Evolutionary conservation across 2,888 invertebrate genomes (phyloP).

Genomic region (Griposia aprilina): DNA sequence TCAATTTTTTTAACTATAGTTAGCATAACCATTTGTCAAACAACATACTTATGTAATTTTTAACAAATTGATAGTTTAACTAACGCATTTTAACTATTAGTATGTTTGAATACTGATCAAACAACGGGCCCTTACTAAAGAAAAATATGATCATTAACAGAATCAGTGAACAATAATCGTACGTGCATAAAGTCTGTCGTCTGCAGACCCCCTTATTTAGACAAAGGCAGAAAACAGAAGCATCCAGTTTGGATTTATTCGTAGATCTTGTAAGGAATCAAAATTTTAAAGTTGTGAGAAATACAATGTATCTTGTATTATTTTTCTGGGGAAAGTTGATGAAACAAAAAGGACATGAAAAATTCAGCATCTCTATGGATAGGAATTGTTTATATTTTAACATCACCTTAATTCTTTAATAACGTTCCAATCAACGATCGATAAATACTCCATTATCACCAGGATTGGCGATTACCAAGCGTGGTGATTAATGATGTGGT

Average conservation of each 20-base stretch:
- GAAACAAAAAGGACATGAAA: slow-evolving; percentile 30
- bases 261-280: slow-evolving; percentile 35
- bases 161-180: slow-evolving; percentile 49
- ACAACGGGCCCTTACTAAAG: too few relatives aligned
- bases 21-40: too few relatives aligned
- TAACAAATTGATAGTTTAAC: too few relatives aligned
- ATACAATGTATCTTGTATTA: slow-evolving; percentile 42
- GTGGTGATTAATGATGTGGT: slow-evolving; percentile 1
- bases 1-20: too few relatives aligned
- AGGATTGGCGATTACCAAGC: not conserved
- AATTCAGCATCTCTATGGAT: slow-evolving; percentile 8
- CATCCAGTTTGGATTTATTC: slow-evolving; percentile 44
- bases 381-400: slow-evolving; percentile 14
- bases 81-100: too few relatives aligned
- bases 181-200: slow-evolving; percentile 41
- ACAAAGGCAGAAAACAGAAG: slow-evolving; percentile 17
- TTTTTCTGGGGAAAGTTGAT: slow-evolving; percentile 7
- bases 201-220: slow-evolving; percentile 16
- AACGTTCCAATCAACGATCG: not conserved
- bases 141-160: slow-evolving; percentile 39
- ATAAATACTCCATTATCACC: too few relatives aligned
- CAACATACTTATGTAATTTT: too few relatives aligned
- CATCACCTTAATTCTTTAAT: not conserved
- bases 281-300: slow-evolving; percentile 43
- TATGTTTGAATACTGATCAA: too few relatives aligned